Evolutionary conservation across 2,113 vertebrate species (phyloP).

Genomic region (Diphyllodes magnificus): DNA sequence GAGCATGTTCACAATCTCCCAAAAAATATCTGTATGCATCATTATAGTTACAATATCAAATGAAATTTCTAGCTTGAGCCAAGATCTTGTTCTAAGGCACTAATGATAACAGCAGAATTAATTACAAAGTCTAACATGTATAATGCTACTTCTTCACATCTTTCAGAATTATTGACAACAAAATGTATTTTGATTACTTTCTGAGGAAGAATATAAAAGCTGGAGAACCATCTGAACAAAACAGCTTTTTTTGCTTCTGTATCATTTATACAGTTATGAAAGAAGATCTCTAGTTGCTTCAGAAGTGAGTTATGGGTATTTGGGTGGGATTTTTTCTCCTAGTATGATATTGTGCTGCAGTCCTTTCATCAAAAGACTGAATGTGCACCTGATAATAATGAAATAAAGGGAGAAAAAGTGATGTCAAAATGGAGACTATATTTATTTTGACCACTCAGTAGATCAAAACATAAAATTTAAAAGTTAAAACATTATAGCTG

Average conservation of each 20-base stretch:
- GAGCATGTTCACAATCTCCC: background rate
- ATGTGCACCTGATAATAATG: background rate
- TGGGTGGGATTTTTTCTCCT: background rate
- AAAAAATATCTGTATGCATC: background rate
- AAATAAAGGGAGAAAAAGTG: background rate
- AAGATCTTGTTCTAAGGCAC: background rate
- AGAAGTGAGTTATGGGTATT: background rate
- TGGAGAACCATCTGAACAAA: background rate
- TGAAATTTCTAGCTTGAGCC: background rate
- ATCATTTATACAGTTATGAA: background rate
- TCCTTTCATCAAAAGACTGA: background rate
- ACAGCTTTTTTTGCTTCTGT: background rate
- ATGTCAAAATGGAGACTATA: background rate
- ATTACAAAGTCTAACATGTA: background rate
- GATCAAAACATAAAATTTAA: background rate
- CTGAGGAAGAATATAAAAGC: background rate
- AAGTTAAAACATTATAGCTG: background rate
- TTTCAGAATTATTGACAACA: background rate
- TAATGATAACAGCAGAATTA: background rate
- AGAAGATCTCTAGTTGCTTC: background rate
- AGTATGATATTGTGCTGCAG: background rate
- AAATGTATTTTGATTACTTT: background rate
- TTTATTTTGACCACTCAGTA: background rate
- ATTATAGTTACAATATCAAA: background rate
- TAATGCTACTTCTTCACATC: background rate